Base-by-base conservation (phyloP, 2,113 vertebrate genomes). In the Neofelis nebulosa region DNA sequence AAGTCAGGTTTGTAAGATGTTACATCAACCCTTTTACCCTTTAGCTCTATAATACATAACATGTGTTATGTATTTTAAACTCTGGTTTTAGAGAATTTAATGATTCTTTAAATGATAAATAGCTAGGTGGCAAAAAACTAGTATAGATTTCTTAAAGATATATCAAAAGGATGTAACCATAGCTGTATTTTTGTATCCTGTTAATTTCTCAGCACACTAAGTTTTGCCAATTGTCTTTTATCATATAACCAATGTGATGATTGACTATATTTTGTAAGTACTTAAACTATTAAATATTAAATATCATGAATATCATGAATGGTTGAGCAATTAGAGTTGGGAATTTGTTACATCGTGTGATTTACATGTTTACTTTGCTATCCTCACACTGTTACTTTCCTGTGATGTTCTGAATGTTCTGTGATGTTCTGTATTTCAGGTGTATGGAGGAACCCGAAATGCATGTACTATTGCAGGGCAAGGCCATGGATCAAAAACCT, bases 41-140 rank as follows among this genome's bases (percentile, higher is more conserved):
- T 69, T 76, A 78, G 36, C 55, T 87, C 74, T 55, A 74, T n/a
- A 38, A 52, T 71, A 80, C 4, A 52, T 15, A 29, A 31, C 33
- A 71, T 63, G 10, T 95, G n/a, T 63, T 80, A 76, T 19, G 8
- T 83, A 92, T 82, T 82, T n/a, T 78, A 68, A 78, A 66, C 15
- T 82, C 50, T 68, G 69, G 13, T 83, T 89, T 90, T 82, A 93
- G 45, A 82, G 48, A 89, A 89, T 83, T 93, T 89, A n/a, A 31
- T 36, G 76, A 84, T 78, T 96, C 31, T 89, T 50, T 82, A 88
- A 96, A 66, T 48, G 91, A 78, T 3, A 74, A 79, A 74, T 2
- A 63, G n/a, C 21, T 88, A 29, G 31, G 86, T 15, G 38, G 31
- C 21, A 55, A 63, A 76, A 7, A 65, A 52, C n/a, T 89, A 21